phyloP scores from a whole-genome alignment of 2,888 invertebrate species.

The Dynastes maya region DNA sequence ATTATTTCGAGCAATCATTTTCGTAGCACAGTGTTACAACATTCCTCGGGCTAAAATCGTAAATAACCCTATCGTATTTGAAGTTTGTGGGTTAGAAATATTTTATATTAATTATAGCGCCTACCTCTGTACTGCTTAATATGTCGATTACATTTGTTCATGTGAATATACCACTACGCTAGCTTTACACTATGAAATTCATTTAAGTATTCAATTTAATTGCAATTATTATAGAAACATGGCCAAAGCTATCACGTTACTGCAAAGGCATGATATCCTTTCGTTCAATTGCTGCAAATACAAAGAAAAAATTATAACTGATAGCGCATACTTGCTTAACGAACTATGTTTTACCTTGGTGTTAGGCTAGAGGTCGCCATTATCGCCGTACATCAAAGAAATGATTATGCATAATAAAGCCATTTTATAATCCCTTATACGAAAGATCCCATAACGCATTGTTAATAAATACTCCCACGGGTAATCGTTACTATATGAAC shows the following conservation, averaged over 20 bases:
- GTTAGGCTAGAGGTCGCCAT: constrained; percentile 49
- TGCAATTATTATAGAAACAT: no score
- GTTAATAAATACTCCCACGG: constrained; percentile 52
- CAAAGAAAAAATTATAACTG: not conserved
- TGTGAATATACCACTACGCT: no score
- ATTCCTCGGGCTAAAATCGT: not conserved
- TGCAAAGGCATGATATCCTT: no score
- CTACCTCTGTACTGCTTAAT: not conserved
- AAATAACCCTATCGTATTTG: not conserved
- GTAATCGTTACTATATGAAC: constrained; percentile 25
- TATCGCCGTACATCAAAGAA: constrained; percentile 53
- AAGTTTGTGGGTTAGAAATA: not conserved
- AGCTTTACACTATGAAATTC: no score
- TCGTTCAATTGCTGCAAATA: no score
- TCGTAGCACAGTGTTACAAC: not conserved
- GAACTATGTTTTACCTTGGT: constrained; percentile 45
- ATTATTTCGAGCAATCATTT: constrained; percentile 6
- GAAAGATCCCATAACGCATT: constrained; percentile 48
- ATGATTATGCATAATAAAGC: constrained; percentile 53
- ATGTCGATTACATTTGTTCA: no score
- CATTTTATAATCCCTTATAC: constrained; percentile 51
- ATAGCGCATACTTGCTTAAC: not conserved
- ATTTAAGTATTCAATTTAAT: no score
- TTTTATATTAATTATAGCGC: not conserved
- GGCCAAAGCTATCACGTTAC: no score